Base-by-base conservation (phyloP, 1,140 invertebrate genomes). In the Ceratosolen fusciceps region DNA sequence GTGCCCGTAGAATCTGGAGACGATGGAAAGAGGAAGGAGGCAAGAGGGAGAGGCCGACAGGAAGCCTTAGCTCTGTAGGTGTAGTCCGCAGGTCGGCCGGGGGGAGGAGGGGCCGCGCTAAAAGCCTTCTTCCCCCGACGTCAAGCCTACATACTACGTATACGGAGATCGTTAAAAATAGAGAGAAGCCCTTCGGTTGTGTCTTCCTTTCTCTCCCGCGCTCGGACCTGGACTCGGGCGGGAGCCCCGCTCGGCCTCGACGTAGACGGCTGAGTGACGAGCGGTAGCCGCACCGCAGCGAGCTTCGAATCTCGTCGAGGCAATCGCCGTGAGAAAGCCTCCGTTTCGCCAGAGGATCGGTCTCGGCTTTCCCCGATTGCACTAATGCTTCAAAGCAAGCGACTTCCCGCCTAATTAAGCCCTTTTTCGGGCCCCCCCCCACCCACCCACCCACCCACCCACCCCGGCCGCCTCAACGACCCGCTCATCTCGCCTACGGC, bases 151-250 rank as follows among this genome's bases (percentile, higher is more conserved):
- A 26, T 31, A 0, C 29, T 24, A 26, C 4, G n/a, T n/a, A n/a
- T n/a, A n/a, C n/a, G n/a, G n/a, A n/a, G 71, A 68, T 65, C 56
- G 56, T 74, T 71, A 80, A 76, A 80, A 76, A 75, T 76, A 76
- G 79, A 80, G 71, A 67, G 79, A 80, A 80, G 79, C 78, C 78
- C 72, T 74, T 74, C 78, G 49, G 26, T 74, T 77, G 49, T 77
- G 49, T 77, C 71, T 39, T 24, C 60, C 47, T n/a, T 34, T 56
- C 74, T 47, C 39, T 39, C 72, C 10, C 16, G 37, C 31, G 19
- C 60, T 65, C 60, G 31, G 5, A 29, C 60, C 31, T 37, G 73
- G 47, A 56, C 60, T 74, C 47, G 19, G 26, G 12, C 10, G n/a
- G n/a, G n/a, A n/a, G n/a, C n/a, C n/a, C n/a, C n/a, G n/a, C n/a